phyloP scores from a whole-genome alignment of 2,113 vertebrate species.

The Crotophaga sulcirostris region DNA sequence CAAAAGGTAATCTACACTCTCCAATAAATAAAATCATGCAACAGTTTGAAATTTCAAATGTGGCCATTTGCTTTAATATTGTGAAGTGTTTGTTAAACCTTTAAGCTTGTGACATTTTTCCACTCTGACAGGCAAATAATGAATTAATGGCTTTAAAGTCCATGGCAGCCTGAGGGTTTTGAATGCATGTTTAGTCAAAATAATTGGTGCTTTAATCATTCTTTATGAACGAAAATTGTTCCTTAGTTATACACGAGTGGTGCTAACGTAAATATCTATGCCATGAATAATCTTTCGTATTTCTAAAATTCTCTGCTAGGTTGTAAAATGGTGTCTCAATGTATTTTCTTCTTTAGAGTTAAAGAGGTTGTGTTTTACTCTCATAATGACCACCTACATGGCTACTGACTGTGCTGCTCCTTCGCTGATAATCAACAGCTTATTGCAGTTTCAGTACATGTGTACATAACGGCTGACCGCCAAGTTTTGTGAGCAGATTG shows the following conservation, averaged over 20 bases:
- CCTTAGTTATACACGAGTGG: background rate
- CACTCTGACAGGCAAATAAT: constrained; percentile 61
- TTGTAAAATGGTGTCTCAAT: background rate
- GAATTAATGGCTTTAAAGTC: constrained; percentile 63
- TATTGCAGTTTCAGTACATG: background rate
- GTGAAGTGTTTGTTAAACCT: constrained; percentile 48
- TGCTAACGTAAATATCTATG: constrained; percentile 43
- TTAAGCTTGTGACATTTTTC: constrained; percentile 62
- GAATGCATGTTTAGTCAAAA: constrained; percentile 61
- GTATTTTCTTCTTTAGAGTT: background rate
- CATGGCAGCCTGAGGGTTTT: constrained; percentile 54
- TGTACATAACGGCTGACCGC: background rate
- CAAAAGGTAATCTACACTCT: constrained; percentile 44
- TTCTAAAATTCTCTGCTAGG: background rate
- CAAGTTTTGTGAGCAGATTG: background rate
- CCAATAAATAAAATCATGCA: constrained; percentile 61
- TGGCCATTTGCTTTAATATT: constrained; percentile 54
- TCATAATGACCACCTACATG: background rate
- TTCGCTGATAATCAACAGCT: background rate
- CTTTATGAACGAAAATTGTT: constrained; percentile 55
- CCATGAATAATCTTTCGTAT: background rate
- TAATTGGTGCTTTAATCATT: constrained; percentile 69
- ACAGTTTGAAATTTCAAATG: constrained; percentile 45
- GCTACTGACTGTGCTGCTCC: background rate
- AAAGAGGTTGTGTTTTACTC: background rate